These are phyloP conservation scores for Siniperca chuatsi DNA, from an alignment of 2,113 vertebrate species.

Conservation along the genomic window DNA sequence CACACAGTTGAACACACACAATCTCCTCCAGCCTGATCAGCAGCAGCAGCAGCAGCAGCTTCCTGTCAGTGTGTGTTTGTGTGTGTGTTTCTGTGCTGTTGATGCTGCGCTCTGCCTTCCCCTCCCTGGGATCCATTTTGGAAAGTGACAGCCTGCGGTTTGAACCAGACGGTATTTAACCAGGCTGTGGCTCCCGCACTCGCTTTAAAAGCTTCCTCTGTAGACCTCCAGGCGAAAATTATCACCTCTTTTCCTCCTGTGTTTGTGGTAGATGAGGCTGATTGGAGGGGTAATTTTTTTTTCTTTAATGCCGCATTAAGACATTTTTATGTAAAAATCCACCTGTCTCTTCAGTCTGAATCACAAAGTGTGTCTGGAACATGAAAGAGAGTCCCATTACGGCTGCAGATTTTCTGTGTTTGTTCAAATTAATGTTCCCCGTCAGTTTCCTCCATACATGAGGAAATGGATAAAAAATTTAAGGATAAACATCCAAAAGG, in stretches of 20 bases:
- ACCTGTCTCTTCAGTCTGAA: neutral
- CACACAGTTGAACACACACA: slow-evolving; percentile 15
- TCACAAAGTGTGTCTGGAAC: neutral
- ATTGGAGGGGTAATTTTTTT: neutral
- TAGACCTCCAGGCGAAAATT: rapidly evolving
- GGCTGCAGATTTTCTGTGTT: neutral
- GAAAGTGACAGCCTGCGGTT: neutral
- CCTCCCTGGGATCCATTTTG: slow-evolving; percentile 46
- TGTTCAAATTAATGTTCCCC: neutral
- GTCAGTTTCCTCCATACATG: neutral
- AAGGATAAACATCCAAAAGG: neutral
- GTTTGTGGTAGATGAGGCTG: slow-evolving; percentile 8
- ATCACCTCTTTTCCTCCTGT: neutral
- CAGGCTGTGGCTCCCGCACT: slow-evolving; percentile 24
- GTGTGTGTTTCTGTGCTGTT: neutral
- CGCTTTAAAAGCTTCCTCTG: slow-evolving; percentile 32
- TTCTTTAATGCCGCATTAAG: neutral
- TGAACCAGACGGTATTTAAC: slow-evolving; percentile 35
- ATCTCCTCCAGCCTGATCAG: neutral
- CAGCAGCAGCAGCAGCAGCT: neutral
- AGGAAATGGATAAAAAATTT: neutral
- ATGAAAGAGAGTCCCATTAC: neutral
- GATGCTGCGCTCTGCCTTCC: neutral
- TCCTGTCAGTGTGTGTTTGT: neutral
- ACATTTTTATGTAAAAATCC: slow-evolving; percentile 8